phyloP scores from a whole-genome alignment of 2,797 vertebrate genomes.

The Thamnophis elegans region DNA sequence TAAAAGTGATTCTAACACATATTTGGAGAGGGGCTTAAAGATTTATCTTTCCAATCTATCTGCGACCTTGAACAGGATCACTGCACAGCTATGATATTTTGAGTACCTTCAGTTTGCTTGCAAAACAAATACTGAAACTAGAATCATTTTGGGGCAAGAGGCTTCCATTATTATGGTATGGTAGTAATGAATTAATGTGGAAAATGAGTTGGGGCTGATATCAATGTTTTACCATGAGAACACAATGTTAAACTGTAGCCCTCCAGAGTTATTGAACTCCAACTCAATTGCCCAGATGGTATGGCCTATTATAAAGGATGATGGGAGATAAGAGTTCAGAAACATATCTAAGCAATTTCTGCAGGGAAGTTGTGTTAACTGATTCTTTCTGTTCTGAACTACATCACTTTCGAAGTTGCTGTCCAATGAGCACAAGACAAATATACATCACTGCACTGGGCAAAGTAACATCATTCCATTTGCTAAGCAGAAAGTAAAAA shows the following conservation, averaged over 20 bases:
- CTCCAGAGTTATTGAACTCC: not conserved
- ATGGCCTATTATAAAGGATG: not conserved
- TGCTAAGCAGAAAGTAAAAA: not conserved
- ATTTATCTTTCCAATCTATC: not conserved
- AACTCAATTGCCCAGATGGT: not conserved
- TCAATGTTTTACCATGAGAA: not conserved
- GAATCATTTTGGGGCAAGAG: not conserved
- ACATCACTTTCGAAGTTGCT: not conserved
- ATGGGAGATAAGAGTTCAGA: not conserved
- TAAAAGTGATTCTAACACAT: not conserved
- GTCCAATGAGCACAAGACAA: not conserved
- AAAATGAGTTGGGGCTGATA: not conserved
- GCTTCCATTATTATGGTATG: not conserved
- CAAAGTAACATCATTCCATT: not conserved
- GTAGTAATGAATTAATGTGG: not conserved
- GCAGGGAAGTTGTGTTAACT: not conserved
- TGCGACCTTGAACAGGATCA: not conserved
- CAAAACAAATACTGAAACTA: not conserved
- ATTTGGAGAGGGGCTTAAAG: not conserved
- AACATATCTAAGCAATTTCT: not conserved
- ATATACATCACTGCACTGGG: not conserved
- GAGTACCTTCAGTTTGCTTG: not conserved
- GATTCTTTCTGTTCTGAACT: accelerated
- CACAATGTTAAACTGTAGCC: not conserved
- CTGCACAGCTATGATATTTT: not conserved